Evolutionary conservation across 2,797 vertebrate species (phyloP).

Genomic region (Prunella strophiata): DNA sequence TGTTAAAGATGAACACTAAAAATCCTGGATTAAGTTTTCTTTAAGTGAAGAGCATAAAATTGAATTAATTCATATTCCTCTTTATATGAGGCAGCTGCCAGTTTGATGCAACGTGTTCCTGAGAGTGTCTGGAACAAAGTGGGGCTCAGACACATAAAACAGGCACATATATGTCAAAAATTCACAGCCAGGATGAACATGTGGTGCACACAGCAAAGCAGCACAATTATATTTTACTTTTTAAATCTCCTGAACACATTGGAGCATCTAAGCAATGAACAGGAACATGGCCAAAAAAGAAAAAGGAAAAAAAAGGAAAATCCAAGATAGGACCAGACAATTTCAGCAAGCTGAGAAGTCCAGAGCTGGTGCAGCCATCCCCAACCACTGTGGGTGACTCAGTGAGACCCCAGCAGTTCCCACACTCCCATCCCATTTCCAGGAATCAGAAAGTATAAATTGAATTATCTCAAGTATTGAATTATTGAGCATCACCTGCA

Average conservation of each 20-base stretch:
- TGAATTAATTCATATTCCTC: background rate
- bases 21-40: background rate
- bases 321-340: background rate
- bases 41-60: background rate
- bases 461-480: background rate
- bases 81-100: background rate
- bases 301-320: background rate
- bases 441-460: background rate
- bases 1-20: background rate
- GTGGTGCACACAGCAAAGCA: background rate
- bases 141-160: background rate
- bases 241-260: background rate
- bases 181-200: background rate
- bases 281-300: background rate
- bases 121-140: background rate
- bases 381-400: fast-evolving
- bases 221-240: background rate
- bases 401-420: background rate
- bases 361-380: background rate
- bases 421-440: background rate
- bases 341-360: background rate
- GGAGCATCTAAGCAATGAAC: background rate
- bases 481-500: background rate
- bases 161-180: background rate
- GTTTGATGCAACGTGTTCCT: background rate